A percentile compares a stretch with the other conserved stretches of the same genome.
Evolutionary conservation across 2,113 vertebrate genomes (phyloP).

Genomic region (Heterotilapia buettikoferi): DNA sequence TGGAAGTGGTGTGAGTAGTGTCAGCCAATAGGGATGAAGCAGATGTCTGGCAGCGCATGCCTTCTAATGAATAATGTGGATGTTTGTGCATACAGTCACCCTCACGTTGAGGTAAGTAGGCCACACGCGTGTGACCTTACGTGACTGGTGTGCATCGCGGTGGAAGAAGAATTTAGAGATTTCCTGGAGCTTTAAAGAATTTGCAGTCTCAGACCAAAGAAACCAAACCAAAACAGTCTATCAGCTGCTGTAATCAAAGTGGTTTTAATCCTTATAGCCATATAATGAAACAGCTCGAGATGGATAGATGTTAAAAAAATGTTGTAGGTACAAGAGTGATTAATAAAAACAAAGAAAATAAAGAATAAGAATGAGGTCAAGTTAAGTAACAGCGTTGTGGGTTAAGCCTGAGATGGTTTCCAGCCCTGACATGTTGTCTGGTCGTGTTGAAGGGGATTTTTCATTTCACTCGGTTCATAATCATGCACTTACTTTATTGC

Average conservation of each 20-base stretch:
- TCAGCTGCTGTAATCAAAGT: not conserved
- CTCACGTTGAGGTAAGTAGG: not conserved
- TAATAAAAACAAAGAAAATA: not conserved
- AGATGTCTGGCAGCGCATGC: not conserved
- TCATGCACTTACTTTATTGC: fast-evolving
- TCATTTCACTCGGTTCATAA: fast-evolving
- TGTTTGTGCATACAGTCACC: not conserved
- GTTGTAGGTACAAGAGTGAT: fast-evolving
- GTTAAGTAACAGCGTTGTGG: not conserved
- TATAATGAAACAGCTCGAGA: not conserved
- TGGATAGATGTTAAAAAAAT: not conserved
- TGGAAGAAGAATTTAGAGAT: not conserved
- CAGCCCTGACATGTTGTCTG: not conserved
- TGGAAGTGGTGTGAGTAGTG: not conserved
- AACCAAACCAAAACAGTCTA: not conserved
- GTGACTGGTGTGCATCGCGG: fast-evolving
- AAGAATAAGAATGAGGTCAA: not conserved
- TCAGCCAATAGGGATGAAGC: not conserved
- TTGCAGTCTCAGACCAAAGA: not conserved
- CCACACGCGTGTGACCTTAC: fast-evolving
- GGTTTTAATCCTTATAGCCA: not conserved
- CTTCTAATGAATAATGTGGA: not conserved
- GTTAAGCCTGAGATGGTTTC: not conserved
- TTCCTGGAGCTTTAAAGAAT: not conserved
- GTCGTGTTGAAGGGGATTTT: not conserved